Evolutionary conservation across 1,140 invertebrate species (phyloP).

Genomic region (Druon quercuslanigerum): DNA sequence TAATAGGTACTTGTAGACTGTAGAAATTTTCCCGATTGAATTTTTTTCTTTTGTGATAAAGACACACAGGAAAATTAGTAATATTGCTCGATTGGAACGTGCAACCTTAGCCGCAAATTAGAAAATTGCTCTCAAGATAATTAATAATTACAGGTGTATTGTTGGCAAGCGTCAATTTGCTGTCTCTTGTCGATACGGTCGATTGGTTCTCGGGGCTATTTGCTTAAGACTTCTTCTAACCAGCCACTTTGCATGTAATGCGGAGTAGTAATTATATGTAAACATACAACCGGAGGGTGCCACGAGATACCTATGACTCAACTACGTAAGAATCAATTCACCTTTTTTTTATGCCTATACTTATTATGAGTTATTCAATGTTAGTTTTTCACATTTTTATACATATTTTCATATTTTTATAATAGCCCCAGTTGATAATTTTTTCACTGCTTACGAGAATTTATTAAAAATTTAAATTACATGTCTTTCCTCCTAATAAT

Average conservation of each 20-base stretch:
- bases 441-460: too few species aligned
- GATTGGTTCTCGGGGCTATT: conserved; percentile 8
- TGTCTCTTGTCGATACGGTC: conserved; percentile 12
- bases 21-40: too few species aligned
- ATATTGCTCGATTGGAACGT: conserved; percentile 15
- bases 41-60: too few species aligned
- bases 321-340: background rate
- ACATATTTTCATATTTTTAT: too few species aligned
- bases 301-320: background rate
- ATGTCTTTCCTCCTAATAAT: too few species aligned
- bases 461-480: too few species aligned
- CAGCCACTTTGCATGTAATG: conserved; percentile 8
- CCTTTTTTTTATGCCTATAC: background rate
- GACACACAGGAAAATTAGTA: too few species aligned
- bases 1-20: too few species aligned
- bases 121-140: conserved; percentile 40
- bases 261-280: background rate
- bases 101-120: conserved; percentile 47
- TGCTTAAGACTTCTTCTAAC: background rate
- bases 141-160: conserved; percentile 23
- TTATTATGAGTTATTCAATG: too few species aligned
- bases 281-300: background rate
- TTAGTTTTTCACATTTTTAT: too few species aligned
- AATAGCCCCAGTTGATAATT: too few species aligned
- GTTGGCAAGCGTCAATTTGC: conserved; percentile 18